A percentile compares a stretch with the other conserved stretches of the same genome.
Evolutionary conservation across 2,888 invertebrate genomes (phyloP).

Genomic region (Amorpha juglandis): DNA sequence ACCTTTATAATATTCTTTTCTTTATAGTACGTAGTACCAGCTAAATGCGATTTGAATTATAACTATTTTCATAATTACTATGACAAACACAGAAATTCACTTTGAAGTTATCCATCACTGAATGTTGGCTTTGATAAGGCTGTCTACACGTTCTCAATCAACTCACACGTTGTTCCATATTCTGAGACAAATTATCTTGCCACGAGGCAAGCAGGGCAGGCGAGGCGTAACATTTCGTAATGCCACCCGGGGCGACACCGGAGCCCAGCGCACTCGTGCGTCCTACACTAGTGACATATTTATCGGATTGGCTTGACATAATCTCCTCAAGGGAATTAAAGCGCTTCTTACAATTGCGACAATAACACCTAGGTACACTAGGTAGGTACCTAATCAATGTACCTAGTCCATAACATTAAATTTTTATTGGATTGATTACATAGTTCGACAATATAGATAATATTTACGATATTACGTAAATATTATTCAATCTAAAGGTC

Average conservation of each 20-base stretch:
- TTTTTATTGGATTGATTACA: neutral
- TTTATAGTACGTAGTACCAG: no score
- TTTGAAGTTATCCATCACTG: neutral
- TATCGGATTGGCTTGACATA: slow-evolving; percentile 54
- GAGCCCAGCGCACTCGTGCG: slow-evolving; percentile 47
- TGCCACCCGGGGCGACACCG: slow-evolving; percentile 46
- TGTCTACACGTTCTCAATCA: neutral
- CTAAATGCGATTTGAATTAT: no score
- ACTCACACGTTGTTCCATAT: slow-evolving; percentile 1
- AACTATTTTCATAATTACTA: no score
- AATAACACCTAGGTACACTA: no score
- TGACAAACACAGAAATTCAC: no score
- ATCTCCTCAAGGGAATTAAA: slow-evolving; percentile 30
- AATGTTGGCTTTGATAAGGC: neutral
- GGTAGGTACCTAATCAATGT: no score
- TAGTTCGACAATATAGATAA: neutral
- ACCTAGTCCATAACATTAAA: neutral
- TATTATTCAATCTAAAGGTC: slow-evolving; percentile 49
- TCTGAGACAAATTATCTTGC: slow-evolving; percentile 43
- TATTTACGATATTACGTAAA: slow-evolving; percentile 48
- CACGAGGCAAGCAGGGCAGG: slow-evolving; percentile 50
- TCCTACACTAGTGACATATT: slow-evolving; percentile 55
- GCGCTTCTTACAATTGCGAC: neutral
- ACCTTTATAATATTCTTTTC: no score
- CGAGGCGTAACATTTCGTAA: slow-evolving; percentile 56